Conservation (phyloP, 2,888 invertebrate genomes). For the Calephelis perditalis region DNA sequence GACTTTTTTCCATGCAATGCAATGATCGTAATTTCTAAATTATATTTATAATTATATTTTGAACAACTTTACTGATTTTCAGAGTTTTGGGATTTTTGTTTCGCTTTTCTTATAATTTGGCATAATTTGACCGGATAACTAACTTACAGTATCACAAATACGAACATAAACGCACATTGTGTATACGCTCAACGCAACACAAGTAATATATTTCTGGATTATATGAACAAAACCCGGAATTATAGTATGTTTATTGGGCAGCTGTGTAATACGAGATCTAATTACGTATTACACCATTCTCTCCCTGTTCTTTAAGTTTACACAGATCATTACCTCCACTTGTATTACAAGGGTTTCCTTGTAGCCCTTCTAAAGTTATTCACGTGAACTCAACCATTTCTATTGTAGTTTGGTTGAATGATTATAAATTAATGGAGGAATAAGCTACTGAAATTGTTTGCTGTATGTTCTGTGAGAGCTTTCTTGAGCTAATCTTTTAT, state of each 20-base stretch:
- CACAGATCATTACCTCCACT: slow-evolving; percentile 39
- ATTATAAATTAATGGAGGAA: slow-evolving; percentile 37
- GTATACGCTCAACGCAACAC: too few relatives aligned
- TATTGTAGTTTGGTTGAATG: slow-evolving; percentile 43
- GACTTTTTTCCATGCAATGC: too few relatives aligned
- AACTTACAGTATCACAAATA: too few relatives aligned
- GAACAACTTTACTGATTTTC: too few relatives aligned
- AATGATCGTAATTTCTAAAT: too few relatives aligned
- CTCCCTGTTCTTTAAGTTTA: slow-evolving; percentile 32
- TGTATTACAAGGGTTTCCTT: slow-evolving; percentile 44
- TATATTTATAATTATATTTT: too few relatives aligned
- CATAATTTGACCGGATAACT: too few relatives aligned
- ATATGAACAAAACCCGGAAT: background rate
- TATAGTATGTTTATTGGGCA: background rate
- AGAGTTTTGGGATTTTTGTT: too few relatives aligned
- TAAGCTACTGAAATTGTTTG: slow-evolving; percentile 26
- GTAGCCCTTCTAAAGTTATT: slow-evolving; percentile 40
- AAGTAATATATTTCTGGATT: background rate
- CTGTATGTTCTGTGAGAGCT: background rate
- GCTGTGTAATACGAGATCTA: too few relatives aligned
- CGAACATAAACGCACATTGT: too few relatives aligned
- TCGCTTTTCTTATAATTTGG: too few relatives aligned
- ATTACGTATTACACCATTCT: slow-evolving; percentile 29
- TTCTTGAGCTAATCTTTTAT: too few relatives aligned
- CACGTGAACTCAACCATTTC: slow-evolving; percentile 44